Percentiles rank a stretch among this genome's conserved stretches.
Conservation (phyloP, 1,140 invertebrate species). For the Portunus trituberculatus region DNA sequence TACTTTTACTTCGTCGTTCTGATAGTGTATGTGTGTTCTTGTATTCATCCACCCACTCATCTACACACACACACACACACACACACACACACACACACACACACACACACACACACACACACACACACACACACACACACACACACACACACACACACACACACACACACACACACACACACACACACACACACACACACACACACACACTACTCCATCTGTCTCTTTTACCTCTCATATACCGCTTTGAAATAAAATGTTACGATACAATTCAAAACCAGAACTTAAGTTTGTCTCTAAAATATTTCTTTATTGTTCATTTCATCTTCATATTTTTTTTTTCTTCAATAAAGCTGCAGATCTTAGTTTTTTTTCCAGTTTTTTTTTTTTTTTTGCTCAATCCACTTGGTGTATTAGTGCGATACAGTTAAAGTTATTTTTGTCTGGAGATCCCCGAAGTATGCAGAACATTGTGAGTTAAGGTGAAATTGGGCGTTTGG, state of each 20-base stretch:
- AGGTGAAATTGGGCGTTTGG: neutral
- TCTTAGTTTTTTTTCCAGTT: neutral
- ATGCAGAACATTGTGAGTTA: neutral
- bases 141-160: neutral
- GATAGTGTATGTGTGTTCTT: no score
- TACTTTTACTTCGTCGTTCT: no score
- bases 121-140: constrained; percentile 38
- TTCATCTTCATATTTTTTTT: neutral
- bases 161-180: neutral
- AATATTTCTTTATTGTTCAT: no score
- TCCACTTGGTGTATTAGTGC: neutral
- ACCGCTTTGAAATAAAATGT: no score
- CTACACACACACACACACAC: neutral
- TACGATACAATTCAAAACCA: no score
- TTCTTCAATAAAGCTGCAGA: no score
- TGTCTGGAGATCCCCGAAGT: neutral
- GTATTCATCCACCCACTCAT: no score
- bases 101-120: constrained; percentile 25
- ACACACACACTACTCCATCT: neutral
- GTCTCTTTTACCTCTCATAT: no score
- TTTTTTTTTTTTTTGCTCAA: neutral
- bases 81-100: constrained; percentile 40
- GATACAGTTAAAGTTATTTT: neutral
- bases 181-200: constrained; percentile 40
- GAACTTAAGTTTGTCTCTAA: no score